Percentiles rank a stretch among this genome's conserved stretches.
Evolutionary conservation across 2,113 vertebrate genomes (phyloP).

Genomic region (Myotis lucifugus): DNA sequence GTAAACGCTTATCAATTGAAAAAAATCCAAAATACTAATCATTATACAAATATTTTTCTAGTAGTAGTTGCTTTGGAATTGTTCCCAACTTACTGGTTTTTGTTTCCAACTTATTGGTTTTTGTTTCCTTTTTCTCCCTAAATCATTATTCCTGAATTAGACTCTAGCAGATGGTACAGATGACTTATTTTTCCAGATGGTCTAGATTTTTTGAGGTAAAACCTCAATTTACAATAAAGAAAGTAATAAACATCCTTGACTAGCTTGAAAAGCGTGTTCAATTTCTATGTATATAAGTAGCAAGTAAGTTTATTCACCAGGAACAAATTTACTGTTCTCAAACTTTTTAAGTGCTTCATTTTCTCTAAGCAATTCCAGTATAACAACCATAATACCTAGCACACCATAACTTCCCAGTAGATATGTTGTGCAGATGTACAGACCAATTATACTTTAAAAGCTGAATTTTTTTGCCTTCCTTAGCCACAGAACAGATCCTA

Average conservation of each 20-base stretch:
- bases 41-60: slow-evolving; percentile 50
- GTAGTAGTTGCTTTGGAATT: slow-evolving; percentile 31
- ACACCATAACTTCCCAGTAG: background rate
- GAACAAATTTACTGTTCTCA: slow-evolving; percentile 16
- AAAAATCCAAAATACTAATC: slow-evolving; percentile 46
- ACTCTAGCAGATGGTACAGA: slow-evolving; percentile 28
- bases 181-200: slow-evolving; percentile 64
- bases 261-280: slow-evolving; percentile 41
- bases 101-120: slow-evolving; percentile 24
- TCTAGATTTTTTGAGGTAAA: slow-evolving; percentile 49
- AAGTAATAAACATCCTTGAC: slow-evolving; percentile 55
- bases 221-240: slow-evolving; percentile 45
- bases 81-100: slow-evolving; percentile 16
- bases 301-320: slow-evolving; percentile 18
- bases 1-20: slow-evolving; percentile 14
- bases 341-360: background rate
- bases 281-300: background rate
- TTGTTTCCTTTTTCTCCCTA: slow-evolving; percentile 36
- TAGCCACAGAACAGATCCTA: background rate
- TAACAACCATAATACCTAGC: background rate
- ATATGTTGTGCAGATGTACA: background rate
- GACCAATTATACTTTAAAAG: background rate
- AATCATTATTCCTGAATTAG: slow-evolving; percentile 50
- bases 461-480: background rate
- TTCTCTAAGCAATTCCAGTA: background rate